Conservation (phyloP, 2,797 vertebrate genomes). For the Peromyscus nudipes region DNA sequence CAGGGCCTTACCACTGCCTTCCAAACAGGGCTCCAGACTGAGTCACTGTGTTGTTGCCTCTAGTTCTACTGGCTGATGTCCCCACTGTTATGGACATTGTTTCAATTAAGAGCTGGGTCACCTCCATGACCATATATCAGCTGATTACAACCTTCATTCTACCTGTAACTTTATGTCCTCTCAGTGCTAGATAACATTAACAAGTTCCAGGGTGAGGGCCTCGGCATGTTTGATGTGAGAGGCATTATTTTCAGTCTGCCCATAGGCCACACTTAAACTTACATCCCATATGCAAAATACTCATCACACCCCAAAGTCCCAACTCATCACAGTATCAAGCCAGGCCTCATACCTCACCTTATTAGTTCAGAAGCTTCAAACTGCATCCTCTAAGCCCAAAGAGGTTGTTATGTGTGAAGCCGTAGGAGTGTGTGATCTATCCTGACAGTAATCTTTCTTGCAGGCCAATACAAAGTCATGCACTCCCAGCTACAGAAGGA, state of each 20-base stretch:
- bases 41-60: background rate
- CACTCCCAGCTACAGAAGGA: background rate
- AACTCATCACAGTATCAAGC: background rate
- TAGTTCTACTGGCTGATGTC: background rate
- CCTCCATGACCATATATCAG: background rate
- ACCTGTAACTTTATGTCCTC: background rate
- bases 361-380: background rate
- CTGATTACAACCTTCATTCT: background rate
- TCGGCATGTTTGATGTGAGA: background rate
- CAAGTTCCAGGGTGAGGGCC: background rate
- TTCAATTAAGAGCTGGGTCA: background rate
- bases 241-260: background rate
- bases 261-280: too few relatives aligned
- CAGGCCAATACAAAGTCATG: background rate
- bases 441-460: background rate
- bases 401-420: too few relatives aligned
- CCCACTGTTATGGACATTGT: background rate
- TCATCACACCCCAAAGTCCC: background rate
- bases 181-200: background rate
- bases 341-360: background rate
- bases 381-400: background rate
- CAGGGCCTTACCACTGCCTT: fast-evolving
- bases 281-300: background rate
- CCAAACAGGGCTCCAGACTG: background rate
- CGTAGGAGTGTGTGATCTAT: too few relatives aligned